Conservation (phyloP, 2,113 vertebrate genomes). For the Phylloscopus trochilus region DNA sequence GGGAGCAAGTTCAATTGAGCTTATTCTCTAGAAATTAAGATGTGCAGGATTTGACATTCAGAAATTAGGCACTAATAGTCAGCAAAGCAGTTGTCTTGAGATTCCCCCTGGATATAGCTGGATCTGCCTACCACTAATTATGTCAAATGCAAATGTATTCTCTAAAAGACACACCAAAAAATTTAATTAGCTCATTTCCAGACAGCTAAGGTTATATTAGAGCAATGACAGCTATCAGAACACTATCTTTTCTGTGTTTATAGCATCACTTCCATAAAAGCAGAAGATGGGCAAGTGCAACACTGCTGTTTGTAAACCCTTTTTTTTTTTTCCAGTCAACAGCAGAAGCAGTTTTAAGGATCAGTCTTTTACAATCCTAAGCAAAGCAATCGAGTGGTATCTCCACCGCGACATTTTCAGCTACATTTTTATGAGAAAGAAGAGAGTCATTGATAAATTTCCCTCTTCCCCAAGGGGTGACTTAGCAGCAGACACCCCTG, state of each 20-base stretch:
- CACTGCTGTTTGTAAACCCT: slow-evolving; percentile 17
- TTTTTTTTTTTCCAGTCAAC: neutral
- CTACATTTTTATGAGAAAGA: neutral
- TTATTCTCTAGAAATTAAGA: slow-evolving; percentile 94
- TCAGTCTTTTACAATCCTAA: neutral
- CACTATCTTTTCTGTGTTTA: neutral
- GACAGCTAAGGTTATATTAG: slow-evolving; percentile 49
- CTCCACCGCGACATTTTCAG: neutral
- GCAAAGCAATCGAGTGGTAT: neutral
- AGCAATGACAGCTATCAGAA: slow-evolving; percentile 22
- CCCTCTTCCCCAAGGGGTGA: slow-evolving; percentile 8
- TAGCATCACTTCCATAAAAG: slow-evolving; percentile 9
- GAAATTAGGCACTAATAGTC: slow-evolving; percentile 95
- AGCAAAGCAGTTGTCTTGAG: slow-evolving; percentile 90
- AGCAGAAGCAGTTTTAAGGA: slow-evolving; percentile 12
- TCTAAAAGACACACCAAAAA: slow-evolving; percentile 77
- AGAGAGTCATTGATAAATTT: slow-evolving; percentile 36
- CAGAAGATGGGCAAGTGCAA: neutral
- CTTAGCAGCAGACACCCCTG: slow-evolving; percentile 14
- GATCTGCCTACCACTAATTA: slow-evolving; percentile 93
- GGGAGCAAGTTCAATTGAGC: slow-evolving; percentile 86
- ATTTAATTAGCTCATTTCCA: slow-evolving; percentile 67
- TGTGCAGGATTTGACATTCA: slow-evolving; percentile 91
- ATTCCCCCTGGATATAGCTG: slow-evolving; percentile 86
- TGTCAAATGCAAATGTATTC: slow-evolving; percentile 87